These are phyloP conservation scores for Drosophila emarginata DNA, from an alignment of 2,888 invertebrate species.

Conservation along the genomic window DNA sequence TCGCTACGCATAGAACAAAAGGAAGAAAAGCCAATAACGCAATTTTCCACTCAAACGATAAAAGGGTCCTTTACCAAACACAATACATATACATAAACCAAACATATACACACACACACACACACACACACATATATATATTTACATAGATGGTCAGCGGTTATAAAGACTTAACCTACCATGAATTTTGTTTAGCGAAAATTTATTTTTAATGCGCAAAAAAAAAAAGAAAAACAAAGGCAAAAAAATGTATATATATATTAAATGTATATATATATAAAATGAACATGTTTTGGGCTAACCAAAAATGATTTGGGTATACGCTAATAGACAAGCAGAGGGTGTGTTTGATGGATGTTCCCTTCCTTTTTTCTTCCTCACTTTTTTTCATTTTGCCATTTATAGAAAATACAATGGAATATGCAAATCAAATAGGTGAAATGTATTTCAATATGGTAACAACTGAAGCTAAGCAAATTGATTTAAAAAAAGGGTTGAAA, in stretches of 20 bases:
- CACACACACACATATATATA: not conserved
- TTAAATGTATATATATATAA: not conserved
- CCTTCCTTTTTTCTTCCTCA: not conserved
- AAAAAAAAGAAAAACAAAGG: conserved; percentile 42
- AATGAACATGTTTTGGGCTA: conserved; percentile 24
- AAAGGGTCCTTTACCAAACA: conserved; percentile 52
- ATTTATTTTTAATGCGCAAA: conserved; percentile 65
- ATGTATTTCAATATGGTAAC: not conserved
- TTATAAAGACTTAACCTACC: conserved; percentile 24
- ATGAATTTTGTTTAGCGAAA: conserved; percentile 52
- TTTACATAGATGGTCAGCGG: conserved; percentile 17
- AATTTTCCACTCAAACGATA: conserved; percentile 76
- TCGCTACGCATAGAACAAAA: conserved; percentile 29
- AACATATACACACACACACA: not conserved
- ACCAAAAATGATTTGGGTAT: conserved; percentile 53
- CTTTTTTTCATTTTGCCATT: not conserved
- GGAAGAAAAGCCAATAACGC: conserved; percentile 62
- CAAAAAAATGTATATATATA: conserved; percentile 23
- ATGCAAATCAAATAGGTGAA: not conserved
- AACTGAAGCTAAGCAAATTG: not conserved
- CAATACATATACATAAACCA: conserved; percentile 7
- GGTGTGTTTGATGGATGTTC: not conserved
- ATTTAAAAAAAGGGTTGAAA: not conserved
- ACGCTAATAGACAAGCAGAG: conserved; percentile 26
- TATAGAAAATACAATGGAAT: conserved; percentile 27